Base-by-base conservation (phyloP, 2,113 vertebrate species). In the Maccullochella peelii region DNA sequence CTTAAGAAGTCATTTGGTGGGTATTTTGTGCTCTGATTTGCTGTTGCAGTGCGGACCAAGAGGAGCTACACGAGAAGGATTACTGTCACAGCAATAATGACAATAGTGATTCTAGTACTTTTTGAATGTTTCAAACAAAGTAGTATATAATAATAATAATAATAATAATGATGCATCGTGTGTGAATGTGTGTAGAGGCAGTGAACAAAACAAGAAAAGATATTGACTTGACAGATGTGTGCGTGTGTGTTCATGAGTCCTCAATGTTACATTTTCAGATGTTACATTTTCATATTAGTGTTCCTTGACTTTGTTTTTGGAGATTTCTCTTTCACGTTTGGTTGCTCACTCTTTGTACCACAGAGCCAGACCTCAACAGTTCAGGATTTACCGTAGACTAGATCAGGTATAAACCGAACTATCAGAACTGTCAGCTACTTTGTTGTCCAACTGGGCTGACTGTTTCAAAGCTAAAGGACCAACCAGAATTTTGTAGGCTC, bases 61-160 rank as follows among this genome's bases (percentile, higher is more conserved):
- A 85, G 65, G 79, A 85, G 79, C 84, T n/a, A 33, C 68, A 49
- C 5, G n/a, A 78, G 77, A 83, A 85, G 15, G 42, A 86, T 73
- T 72, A 81, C 67, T 82, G 80, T 85, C 83, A 67, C 86, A 90
- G 91, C 94, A 93, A 91, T 92, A 95, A 93, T 82, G 86, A 89
- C 84, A 79, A 73, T 87, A 88, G 86, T 77, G 79, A 90, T 82
- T 84, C 84, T 77, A 79, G 86, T 84, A 73, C 74, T 82, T 92
- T 87, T 82, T 88, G 91, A 94, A 93, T 92, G 90, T 94, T 81
- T 88, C 66, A 80, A 80, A 79, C 67, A 81, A 84, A 88, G 88
- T 89, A 84, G 86, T 89, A 87, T 91, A 83, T 90, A 82, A 85
- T 82, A 68, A 72, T 88, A 74, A 82, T 82, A 55, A 82, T 88